These are phyloP conservation scores for Odontomyia ornata DNA, from an alignment of 2,888 invertebrate species.

Conservation along the genomic window DNA sequence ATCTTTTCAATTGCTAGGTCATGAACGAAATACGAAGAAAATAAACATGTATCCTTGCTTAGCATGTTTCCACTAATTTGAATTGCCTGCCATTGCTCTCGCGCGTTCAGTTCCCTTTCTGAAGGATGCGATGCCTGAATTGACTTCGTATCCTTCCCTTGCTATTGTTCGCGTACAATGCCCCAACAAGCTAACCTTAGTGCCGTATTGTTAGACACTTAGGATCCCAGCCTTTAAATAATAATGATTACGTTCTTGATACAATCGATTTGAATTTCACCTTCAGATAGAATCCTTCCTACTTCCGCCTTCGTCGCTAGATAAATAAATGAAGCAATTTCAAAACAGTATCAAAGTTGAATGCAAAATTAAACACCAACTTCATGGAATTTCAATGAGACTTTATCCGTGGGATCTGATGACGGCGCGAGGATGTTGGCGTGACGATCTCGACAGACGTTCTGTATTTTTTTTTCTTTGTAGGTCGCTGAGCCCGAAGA, in stretches of 20 bases:
- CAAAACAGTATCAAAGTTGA: slow-evolving; percentile 22
- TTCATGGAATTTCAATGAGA: slow-evolving; percentile 35
- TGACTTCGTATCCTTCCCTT: too few species aligned
- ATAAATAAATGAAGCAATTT: slow-evolving; percentile 41
- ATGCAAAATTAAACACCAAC: slow-evolving; percentile 35
- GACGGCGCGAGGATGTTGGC: neutral
- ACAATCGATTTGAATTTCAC: slow-evolving; percentile 16
- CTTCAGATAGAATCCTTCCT: neutral
- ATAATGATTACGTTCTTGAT: slow-evolving; percentile 15
- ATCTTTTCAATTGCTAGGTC: too few species aligned
- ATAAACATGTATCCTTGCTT: too few species aligned
- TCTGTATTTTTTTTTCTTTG: neutral
- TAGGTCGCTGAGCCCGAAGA: neutral
- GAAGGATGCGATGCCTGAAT: too few species aligned
- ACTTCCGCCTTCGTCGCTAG: neutral
- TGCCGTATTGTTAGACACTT: too few species aligned
- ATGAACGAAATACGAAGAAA: too few species aligned
- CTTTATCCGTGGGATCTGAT: neutral
- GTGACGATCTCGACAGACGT: neutral
- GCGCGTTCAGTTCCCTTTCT: too few species aligned
- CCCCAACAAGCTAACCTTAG: too few species aligned
- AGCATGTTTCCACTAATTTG: too few species aligned
- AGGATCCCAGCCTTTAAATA: neutral
- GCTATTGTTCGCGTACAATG: too few species aligned
- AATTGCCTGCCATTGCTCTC: too few species aligned